These are phyloP conservation scores for Salticus scenicus DNA, from an alignment of 2,888 invertebrate species.

Conservation along the genomic window DNA sequence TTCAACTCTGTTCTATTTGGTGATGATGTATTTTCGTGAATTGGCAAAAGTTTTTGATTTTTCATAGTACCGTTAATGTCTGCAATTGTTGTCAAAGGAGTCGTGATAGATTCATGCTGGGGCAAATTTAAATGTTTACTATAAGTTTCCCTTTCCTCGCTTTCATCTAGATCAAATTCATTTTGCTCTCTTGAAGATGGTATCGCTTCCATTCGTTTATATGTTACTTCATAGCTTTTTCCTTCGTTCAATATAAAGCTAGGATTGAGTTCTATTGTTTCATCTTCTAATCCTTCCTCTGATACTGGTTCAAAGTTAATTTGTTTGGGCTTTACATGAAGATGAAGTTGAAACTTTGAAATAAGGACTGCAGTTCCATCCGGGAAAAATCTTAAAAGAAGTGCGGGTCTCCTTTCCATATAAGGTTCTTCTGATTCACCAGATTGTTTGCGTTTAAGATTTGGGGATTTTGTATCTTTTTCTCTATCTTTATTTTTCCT, in stretches of 20 bases:
- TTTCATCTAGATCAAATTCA: conserved; percentile 39
- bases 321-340: conserved; percentile 62
- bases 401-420: conserved; percentile 51
- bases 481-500: conserved; percentile 45
- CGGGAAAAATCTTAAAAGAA: conserved; percentile 58
- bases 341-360: conserved; percentile 58
- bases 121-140: conserved; percentile 13
- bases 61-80: not conserved
- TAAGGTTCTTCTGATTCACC: conserved; percentile 39
- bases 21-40: conserved; percentile 25
- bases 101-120: conserved; percentile 54
- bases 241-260: conserved; percentile 30
- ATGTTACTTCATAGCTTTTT: conserved; percentile 59
- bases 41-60: conserved; percentile 14
- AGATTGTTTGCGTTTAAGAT: conserved; percentile 27
- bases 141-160: conserved; percentile 25
- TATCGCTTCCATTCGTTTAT: conserved; percentile 58
- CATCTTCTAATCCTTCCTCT: conserved; percentile 11
- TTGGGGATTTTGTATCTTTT: conserved; percentile 52
- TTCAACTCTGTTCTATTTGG: not conserved
- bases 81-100: not conserved
- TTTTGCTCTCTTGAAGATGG: conserved; percentile 45
- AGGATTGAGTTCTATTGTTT: conserved; percentile 25
- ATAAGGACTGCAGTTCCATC: conserved; percentile 66
- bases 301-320: conserved; percentile 46